Base-by-base conservation (phyloP, 1,140 invertebrate genomes). In the Psix sp. region DNA sequence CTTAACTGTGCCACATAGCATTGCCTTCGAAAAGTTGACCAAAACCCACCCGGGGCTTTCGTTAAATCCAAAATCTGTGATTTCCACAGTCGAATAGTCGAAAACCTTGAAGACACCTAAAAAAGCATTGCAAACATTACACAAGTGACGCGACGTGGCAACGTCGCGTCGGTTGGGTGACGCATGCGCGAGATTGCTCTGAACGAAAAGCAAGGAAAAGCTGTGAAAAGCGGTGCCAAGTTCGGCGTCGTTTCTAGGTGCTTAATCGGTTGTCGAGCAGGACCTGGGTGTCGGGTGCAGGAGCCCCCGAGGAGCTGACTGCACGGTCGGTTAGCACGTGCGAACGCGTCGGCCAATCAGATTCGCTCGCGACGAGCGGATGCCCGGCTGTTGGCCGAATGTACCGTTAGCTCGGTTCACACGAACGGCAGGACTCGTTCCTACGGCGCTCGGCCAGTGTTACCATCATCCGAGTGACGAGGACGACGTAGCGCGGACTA, bases 361-460 rank as follows among this genome's bases (percentile, higher is more conserved):
- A 18, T 21, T 31, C 10, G 38, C 35, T 40, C 43, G 60, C 63
- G 36, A 29, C 14, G 38, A 43, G 17, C 52, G 26, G 45, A 59
- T 59, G 20, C 39, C 46, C 52, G 65, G 31, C 52, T 51, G 63
- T 49, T 49, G 38, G 45, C 11, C 51, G 62, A 43, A 68, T 68
- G 38, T 68, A 68, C 65, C 65, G 65, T 68, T 68, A 68, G 63
- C 45, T 59, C 21, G 36, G 29, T 68, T 68, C 65, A 59, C 52
- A 68, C n/a, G n/a, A n/a, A n/a, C 65, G 45, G 15, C 45, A 51
- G 52, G 39, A 43, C 51, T 43, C 43, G 36, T 40, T 29, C 35
- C 24, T 51, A 67, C 45, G 16, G 15, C 17, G 52, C 13, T 66
- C 35, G 62, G 51, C 38, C 62, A 66, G 62, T 66, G 62, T 66